Evolutionary conservation across 2,888 invertebrate genomes (phyloP), one percentile per base, ranked within the genome.

Genomic region (Hesperia comma): DNA sequence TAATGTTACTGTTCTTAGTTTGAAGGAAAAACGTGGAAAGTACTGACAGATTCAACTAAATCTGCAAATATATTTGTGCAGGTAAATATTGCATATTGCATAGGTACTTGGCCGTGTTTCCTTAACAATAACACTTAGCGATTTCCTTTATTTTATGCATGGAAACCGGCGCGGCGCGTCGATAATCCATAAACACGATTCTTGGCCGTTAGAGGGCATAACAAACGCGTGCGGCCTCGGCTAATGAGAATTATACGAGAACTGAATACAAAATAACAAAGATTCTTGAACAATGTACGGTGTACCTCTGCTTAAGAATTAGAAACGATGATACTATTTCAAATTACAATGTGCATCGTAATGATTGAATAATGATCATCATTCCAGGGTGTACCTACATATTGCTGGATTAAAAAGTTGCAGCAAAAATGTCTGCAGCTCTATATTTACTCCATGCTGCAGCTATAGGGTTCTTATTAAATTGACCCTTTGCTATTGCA

Each of bases 151-250:
- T 51, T 37, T 57, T 26, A 63, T 51, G 63, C 57, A 63, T 40
- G 37, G 19, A 15, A 14, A 14, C 21, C 49, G 57, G 55, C 17
- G 57, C 49, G 57, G 55, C 17, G 57, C n/a, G 26, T 26, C 14
- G n/a, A 46, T 57, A 55, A 51, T 61, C 63, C 53, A 55, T 61
- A 61, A 46, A 67, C 61, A 67, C 58, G 61, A 56, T 33, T 67
- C 49, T 64, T 57, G 64, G 70, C 67, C 69, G 69, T 72, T 69
- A 71, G 71, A 74, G 72, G 71, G 69, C 72, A 75, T 63, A 70
- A 71, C 67, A 33, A 69, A 77, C 80, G 79, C 84, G 87, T 81
- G 84, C 78, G 87, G 69, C 88, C 88, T 86, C 80, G 71, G 58
- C 40, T 83, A 84, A 86, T 79, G 82, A 80, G 74, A 69, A 75